Conservation (phyloP, 2,888 invertebrate species). For the Timandra comae region DNA sequence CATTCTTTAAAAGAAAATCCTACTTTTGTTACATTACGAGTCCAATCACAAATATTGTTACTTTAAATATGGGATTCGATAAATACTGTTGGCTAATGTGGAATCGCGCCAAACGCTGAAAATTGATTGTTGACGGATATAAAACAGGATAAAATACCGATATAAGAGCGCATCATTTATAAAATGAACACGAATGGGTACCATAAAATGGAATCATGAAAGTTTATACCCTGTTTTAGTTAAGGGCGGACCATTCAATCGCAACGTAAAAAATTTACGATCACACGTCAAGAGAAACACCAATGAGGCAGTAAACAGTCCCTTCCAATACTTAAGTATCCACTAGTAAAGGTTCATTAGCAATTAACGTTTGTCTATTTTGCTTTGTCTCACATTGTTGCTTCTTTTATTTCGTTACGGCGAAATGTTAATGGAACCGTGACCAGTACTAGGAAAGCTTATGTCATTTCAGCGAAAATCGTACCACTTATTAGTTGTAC, state of each 20-base stretch:
- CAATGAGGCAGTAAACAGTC: constrained; percentile 71
- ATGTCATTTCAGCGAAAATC: too few species aligned
- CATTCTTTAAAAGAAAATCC: constrained; percentile 28
- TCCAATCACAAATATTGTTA: too few species aligned
- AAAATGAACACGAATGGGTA: constrained; percentile 69
- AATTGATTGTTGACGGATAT: constrained; percentile 28
- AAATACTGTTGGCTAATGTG: constrained; percentile 13
- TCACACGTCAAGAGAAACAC: constrained; percentile 73
- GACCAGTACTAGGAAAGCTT: too few species aligned
- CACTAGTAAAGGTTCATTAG: constrained; percentile 69
- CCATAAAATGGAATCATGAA: constrained; percentile 70
- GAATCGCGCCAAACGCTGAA: constrained; percentile 15
- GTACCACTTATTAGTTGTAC: too few species aligned
- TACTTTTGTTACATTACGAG: too few species aligned
- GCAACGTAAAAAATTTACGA: constrained; percentile 72
- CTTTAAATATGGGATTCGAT: constrained; percentile 19
- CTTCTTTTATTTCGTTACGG: constrained; percentile 22
- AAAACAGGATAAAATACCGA: constrained; percentile 42
- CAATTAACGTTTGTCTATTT: constrained; percentile 48
- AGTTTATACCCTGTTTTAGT: constrained; percentile 73
- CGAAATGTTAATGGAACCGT: too few species aligned
- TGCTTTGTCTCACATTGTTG: constrained; percentile 32
- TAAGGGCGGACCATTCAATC: constrained; percentile 71
- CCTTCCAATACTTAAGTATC: constrained; percentile 54
- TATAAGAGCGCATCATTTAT: constrained; percentile 59